phyloP scores from a whole-genome alignment of 2,113 vertebrate genomes.

The Dicerorhinus sumatrensis region DNA sequence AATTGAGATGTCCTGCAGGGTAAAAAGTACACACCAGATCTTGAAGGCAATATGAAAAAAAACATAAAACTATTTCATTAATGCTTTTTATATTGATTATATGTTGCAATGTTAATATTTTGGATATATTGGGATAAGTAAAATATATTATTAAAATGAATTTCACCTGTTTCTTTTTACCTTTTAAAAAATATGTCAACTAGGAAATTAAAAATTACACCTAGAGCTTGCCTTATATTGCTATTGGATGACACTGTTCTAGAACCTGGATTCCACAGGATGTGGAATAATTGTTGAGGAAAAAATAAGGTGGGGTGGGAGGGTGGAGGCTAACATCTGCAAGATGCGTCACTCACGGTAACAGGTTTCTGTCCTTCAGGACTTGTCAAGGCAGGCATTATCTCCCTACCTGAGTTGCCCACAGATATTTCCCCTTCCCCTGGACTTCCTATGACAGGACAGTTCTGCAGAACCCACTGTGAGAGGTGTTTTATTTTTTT shows the following conservation, averaged over 20 bases:
- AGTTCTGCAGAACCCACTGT: neutral
- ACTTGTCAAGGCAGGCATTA: neutral
- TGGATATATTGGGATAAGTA: neutral
- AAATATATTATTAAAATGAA: neutral
- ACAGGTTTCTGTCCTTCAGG: accelerated
- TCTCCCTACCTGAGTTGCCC: neutral
- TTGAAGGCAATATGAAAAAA: neutral
- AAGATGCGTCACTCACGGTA: accelerated
- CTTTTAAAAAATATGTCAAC: neutral
- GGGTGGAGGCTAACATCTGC: neutral
- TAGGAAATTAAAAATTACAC: neutral
- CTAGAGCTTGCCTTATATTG: neutral
- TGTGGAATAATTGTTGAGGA: neutral
- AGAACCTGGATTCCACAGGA: neutral
- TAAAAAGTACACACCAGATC: neutral
- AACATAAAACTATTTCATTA: neutral
- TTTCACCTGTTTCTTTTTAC: neutral
- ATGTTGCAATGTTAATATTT: neutral
- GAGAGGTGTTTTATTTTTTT: neutral
- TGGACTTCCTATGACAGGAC: neutral
- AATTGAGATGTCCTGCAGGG: neutral
- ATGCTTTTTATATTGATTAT: neutral
- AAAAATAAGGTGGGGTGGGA: accelerated
- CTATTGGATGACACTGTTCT: neutral
- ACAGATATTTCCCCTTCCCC: neutral